A percentile compares a stretch with the other conserved stretches of the same genome.
phyloP scores from a whole-genome alignment of 1,140 invertebrate genomes.

The Coenobita brevimanus region DNA sequence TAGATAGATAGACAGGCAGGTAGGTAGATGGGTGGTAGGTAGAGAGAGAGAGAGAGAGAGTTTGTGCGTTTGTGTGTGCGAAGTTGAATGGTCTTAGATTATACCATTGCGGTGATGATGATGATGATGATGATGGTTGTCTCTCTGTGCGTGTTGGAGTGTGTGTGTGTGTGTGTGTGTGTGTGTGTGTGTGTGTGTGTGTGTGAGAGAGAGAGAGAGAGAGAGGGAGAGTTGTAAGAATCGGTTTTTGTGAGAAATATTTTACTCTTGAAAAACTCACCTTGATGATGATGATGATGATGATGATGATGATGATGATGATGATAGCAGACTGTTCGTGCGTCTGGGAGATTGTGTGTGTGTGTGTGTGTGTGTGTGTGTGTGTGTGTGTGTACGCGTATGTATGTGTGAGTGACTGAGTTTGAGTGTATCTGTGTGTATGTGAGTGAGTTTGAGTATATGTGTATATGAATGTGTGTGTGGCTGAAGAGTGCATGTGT shows the following conservation, averaged over 20 bases:
- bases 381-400: slow-evolving; percentile 24
- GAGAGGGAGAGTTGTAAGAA: not conserved
- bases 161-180: no score
- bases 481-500: not conserved
- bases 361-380: slow-evolving; percentile 7
- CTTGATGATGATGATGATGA: slow-evolving; percentile 3
- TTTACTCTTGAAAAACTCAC: no score
- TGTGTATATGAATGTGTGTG: not conserved
- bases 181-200: slow-evolving; percentile 14
- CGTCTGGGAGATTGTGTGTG: not conserved
- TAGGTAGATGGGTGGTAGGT: no score
- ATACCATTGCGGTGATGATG: no score
- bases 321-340: not conserved
- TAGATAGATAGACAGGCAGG: no score
- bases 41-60: no score
- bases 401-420: slow-evolving; percentile 31
- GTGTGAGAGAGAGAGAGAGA: slow-evolving; percentile 37
- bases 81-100: no score
- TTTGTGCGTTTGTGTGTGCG: no score
- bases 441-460: not conserved
- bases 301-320: slow-evolving; percentile 20
- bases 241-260: slow-evolving; percentile 7
- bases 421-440: not conserved
- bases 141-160: no score
- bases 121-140: no score